Percentiles rank a stretch among this genome's conserved stretches.
Evolutionary conservation across 2,113 vertebrate genomes (phyloP).

Genomic region (Nerophis ophidion): DNA sequence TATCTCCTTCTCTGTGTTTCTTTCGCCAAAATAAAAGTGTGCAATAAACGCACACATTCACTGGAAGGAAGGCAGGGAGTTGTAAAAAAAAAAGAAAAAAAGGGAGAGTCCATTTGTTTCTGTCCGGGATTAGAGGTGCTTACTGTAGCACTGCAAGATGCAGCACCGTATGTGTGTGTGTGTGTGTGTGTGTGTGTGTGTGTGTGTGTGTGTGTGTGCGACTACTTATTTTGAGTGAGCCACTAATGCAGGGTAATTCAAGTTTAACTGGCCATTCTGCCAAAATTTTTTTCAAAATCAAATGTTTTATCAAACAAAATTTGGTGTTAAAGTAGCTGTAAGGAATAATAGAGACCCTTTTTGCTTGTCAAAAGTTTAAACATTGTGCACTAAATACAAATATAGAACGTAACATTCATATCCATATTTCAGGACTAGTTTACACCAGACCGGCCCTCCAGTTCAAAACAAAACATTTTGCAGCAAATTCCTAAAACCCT

Average conservation of each 20-base stretch:
- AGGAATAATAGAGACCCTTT: no score
- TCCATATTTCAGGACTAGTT: no score
- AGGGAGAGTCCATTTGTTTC: constrained; percentile 36
- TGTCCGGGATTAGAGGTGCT: constrained; percentile 38
- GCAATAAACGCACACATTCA: not conserved
- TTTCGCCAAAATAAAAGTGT: constrained; percentile 14
- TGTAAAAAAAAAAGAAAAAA: constrained; percentile 39
- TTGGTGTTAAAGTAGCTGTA: no score
- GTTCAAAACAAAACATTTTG: no score
- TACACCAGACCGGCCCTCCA: no score
- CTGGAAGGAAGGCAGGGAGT: not conserved
- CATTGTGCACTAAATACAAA: no score
- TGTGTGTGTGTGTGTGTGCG: constrained; percentile 9
- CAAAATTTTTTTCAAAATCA: not conserved
- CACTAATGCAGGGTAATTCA: not conserved
- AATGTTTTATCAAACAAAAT: no score
- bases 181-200: constrained; percentile 4
- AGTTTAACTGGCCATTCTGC: not conserved
- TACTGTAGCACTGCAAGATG: constrained; percentile 35
- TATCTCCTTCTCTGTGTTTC: not conserved
- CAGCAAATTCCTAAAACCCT: no score
- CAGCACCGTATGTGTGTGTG: constrained; percentile 4
- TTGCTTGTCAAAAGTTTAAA: no score
- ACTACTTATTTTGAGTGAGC: not conserved
- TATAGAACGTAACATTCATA: no score